Percentiles rank a stretch among this genome's conserved stretches.
Evolutionary conservation across 2,113 vertebrate species (phyloP).

Genomic region (Seriola quinqueradiata): DNA sequence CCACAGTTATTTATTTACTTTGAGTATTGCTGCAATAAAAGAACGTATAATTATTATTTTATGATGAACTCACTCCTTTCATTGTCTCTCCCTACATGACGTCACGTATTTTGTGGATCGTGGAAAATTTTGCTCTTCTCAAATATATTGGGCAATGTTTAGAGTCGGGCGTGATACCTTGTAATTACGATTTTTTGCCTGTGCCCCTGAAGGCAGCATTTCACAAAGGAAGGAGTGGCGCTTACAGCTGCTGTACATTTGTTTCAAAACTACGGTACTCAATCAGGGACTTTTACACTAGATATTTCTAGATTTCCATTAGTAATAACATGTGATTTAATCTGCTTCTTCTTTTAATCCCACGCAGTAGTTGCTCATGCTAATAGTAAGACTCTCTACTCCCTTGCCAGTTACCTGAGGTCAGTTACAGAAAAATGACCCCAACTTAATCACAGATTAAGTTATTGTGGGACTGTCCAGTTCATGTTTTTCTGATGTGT

Average conservation of each 20-base stretch:
- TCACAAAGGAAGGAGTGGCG: constrained; percentile 3
- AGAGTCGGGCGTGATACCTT: background rate
- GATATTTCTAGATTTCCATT: background rate
- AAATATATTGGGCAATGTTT: background rate
- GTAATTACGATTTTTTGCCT: background rate
- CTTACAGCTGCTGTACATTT: too few species aligned
- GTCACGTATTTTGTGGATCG: constrained; percentile 36
- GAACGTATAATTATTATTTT: background rate
- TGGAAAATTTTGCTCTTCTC: constrained; percentile 36
- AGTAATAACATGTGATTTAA: background rate
- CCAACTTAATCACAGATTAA: background rate
- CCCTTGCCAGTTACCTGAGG: background rate
- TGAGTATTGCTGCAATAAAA: background rate
- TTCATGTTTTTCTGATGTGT: background rate
- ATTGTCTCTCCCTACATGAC: constrained; percentile 3
- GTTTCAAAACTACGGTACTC: background rate
- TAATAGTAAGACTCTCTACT: background rate
- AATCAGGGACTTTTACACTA: background rate
- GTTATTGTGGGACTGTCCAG: background rate
- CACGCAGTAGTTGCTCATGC: background rate
- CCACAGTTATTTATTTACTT: background rate
- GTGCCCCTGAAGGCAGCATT: constrained; percentile 15
- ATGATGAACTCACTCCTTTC: background rate
- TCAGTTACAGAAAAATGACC: background rate
- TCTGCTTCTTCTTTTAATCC: background rate